Evolutionary conservation across 2,888 invertebrate genomes (phyloP).

Genomic region (Melikaiella ostensackeni): DNA sequence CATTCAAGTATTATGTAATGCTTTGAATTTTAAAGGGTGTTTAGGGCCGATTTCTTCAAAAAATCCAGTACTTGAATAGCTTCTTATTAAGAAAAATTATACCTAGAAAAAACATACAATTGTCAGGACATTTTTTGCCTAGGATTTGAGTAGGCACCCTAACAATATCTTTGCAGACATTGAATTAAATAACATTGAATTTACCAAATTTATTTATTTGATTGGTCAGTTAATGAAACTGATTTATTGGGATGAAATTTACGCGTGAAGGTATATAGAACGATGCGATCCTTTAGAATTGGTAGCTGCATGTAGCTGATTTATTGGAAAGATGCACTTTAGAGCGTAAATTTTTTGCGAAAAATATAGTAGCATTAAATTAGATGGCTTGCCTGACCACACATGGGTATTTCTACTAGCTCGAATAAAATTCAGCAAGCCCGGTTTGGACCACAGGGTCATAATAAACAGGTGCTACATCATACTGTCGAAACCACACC

Average conservation of each 20-base stretch:
- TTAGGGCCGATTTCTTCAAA: too few relatives aligned
- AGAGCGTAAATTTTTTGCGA: neutral
- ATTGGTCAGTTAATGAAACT: too few relatives aligned
- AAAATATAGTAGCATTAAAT: conserved; percentile 21
- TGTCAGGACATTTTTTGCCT: too few relatives aligned
- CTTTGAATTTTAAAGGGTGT: too few relatives aligned
- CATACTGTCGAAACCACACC: conserved; percentile 28
- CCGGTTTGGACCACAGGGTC: conserved; percentile 19
- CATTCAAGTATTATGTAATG: too few relatives aligned
- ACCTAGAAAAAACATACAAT: too few relatives aligned
- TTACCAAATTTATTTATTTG: too few relatives aligned
- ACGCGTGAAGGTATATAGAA: neutral
- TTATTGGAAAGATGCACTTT: conserved; percentile 23
- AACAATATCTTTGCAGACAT: too few relatives aligned
- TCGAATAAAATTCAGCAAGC: conserved; percentile 14
- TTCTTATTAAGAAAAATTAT: too few relatives aligned
- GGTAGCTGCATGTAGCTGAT: neutral
- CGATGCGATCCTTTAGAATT: neutral
- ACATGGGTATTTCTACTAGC: conserved; percentile 18
- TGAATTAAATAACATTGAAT: too few relatives aligned
- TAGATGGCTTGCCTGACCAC: conserved; percentile 11
- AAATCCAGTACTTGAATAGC: too few relatives aligned
- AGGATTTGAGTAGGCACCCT: too few relatives aligned
- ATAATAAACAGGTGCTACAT: conserved; percentile 30
- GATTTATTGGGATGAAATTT: neutral